phyloP scores from a whole-genome alignment of 2,797 vertebrate genomes.

The Ctenopoma multispine region DNA sequence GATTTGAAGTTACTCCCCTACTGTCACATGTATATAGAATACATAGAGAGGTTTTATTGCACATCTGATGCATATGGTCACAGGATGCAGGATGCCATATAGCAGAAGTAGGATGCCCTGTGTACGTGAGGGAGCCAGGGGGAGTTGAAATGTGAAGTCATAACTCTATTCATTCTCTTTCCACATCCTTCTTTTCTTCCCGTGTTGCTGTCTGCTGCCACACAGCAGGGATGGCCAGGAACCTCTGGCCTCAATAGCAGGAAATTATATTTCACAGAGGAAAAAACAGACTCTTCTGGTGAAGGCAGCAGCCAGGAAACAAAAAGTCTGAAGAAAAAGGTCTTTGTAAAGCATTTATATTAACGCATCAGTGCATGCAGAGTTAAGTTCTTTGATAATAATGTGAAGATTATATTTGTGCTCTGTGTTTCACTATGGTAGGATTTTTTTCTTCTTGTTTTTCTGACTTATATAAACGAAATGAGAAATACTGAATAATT shows the following conservation, averaged over 20 bases:
- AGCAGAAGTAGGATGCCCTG: slow-evolving; percentile 39
- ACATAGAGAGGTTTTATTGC: slow-evolving; percentile 68
- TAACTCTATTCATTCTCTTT: slow-evolving; percentile 67
- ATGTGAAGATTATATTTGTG: slow-evolving; percentile 85
- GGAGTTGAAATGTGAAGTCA: slow-evolving; percentile 68
- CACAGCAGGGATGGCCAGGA: slow-evolving; percentile 41
- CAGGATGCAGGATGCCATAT: slow-evolving; percentile 55
- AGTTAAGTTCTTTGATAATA: slow-evolving; percentile 86
- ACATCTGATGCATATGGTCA: slow-evolving; percentile 58
- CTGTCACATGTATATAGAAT: slow-evolving; percentile 65
- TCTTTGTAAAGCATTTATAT: slow-evolving; percentile 85
- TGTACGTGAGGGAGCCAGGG: slow-evolving; percentile 19
- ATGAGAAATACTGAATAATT: slow-evolving; percentile 72
- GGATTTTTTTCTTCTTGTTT: slow-evolving; percentile 65
- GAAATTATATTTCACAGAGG: slow-evolving; percentile 53
- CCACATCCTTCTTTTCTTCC: slow-evolving; percentile 63
- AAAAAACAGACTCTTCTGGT: slow-evolving; percentile 58
- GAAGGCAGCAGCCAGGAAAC: slow-evolving; percentile 51
- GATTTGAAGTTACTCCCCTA: slow-evolving; percentile 47
- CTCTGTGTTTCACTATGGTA: slow-evolving; percentile 83
- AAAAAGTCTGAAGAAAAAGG: slow-evolving; percentile 54
- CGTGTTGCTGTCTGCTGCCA: slow-evolving; percentile 48
- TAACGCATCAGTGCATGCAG: slow-evolving; percentile 83
- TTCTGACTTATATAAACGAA: slow-evolving; percentile 75
- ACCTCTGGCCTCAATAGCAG: slow-evolving; percentile 43